phyloP scores from a whole-genome alignment of 2,888 invertebrate genomes.

The Netelia virgata region DNA sequence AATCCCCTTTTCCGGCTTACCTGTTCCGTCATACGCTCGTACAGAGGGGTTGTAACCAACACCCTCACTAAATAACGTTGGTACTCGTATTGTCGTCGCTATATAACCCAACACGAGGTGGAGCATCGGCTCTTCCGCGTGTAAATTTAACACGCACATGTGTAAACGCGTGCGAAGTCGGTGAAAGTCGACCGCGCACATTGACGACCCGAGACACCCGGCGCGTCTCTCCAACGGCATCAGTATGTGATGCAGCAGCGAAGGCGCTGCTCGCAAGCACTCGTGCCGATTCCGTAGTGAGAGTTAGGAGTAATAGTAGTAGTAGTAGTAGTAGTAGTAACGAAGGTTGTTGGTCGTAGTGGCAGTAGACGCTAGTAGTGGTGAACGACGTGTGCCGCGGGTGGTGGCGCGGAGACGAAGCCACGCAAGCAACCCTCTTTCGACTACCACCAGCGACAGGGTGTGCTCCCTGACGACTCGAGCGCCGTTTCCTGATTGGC shows the following conservation, averaged over 20 bases:
- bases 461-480: constrained; percentile 65
- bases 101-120: neutral
- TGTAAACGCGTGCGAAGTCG: constrained; percentile 32
- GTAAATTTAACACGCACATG: constrained; percentile 20
- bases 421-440: constrained; percentile 60
- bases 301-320: constrained; percentile 46
- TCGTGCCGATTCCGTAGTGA: constrained; percentile 26
- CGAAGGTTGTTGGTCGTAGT: constrained; percentile 39
- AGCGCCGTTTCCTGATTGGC: constrained; percentile 73
- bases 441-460: constrained; percentile 61
- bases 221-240: constrained; percentile 34
- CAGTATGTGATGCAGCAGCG: constrained; percentile 47
- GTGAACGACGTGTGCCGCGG: constrained; percentile 65
- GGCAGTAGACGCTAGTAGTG: constrained; percentile 49
- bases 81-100: neutral
- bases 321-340: constrained; percentile 50
- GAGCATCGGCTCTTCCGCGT: constrained; percentile 8
- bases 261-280: constrained; percentile 50
- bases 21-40: constrained; percentile 25
- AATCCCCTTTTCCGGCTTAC: constrained; percentile 32
- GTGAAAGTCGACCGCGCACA: constrained; percentile 61
- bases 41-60: neutral
- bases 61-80: constrained; percentile 22
- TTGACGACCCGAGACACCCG: constrained; percentile 48
- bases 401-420: constrained; percentile 54